phyloP scores from a whole-genome alignment of 2,797 vertebrate genomes.

The Schizothorax lantsangensis region DNA sequence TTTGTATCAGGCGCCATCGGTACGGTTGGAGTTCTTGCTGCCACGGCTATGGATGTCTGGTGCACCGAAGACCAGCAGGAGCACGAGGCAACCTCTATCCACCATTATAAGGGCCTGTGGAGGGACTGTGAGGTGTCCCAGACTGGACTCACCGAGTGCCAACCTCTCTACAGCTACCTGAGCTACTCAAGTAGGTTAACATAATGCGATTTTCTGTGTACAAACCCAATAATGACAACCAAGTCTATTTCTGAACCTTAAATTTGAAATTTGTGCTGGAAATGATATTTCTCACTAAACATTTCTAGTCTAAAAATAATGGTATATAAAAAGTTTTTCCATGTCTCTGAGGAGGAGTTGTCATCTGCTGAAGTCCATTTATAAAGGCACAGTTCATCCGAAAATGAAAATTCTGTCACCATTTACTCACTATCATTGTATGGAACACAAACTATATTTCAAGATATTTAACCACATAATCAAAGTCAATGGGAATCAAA shows the following conservation, averaged over 20 bases:
- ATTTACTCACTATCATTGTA: background rate
- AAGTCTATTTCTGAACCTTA: background rate
- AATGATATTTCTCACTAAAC: background rate
- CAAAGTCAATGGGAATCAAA: background rate
- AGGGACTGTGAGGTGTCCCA: conserved; percentile 85
- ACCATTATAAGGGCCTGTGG: conserved; percentile 92
- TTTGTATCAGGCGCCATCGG: conserved; percentile 83
- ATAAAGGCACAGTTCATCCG: background rate
- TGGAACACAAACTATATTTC: background rate
- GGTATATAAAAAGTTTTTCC: background rate
- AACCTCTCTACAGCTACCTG: conserved; percentile 87
- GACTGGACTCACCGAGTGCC: conserved; percentile 87
- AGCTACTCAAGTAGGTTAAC: conserved; percentile 85
- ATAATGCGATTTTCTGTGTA: background rate
- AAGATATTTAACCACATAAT: background rate
- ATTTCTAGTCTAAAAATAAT: background rate
- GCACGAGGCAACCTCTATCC: conserved; percentile 83
- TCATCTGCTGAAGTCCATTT: background rate
- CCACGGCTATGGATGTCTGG: conserved; percentile 88
- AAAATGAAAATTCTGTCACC: background rate
- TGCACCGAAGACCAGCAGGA: conserved; percentile 86
- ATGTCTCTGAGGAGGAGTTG: background rate
- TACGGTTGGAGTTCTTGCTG: conserved; percentile 79
- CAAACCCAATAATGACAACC: background rate
- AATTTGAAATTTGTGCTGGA: background rate